A percentile compares a stretch with the other conserved stretches of the same genome.
Conservation (phyloP, 2,888 invertebrate species). For the Drosophila buzzatii region DNA sequence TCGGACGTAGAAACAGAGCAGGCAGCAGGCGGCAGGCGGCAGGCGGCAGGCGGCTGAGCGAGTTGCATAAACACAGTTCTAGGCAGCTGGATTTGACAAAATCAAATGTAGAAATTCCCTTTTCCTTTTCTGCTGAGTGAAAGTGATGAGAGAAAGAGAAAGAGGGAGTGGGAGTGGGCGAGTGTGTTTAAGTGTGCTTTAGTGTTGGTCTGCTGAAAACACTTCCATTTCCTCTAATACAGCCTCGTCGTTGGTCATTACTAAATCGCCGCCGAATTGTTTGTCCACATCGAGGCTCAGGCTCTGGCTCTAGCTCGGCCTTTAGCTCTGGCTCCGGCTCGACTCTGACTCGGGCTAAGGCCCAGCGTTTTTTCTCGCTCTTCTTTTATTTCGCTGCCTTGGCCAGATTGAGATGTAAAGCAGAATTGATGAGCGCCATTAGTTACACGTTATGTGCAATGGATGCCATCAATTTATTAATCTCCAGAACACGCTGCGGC, state of each 20-base stretch:
- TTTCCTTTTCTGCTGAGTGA: conserved; percentile 49
- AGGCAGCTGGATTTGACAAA: conserved; percentile 22
- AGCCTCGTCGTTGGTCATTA: conserved; percentile 61
- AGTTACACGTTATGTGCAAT: conserved; percentile 86
- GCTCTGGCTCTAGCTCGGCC: conserved; percentile 4
- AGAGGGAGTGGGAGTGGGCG: background rate
- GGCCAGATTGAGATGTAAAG: conserved; percentile 86
- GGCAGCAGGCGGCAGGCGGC: conserved; percentile 11
- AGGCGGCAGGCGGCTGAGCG: conserved; percentile 13
- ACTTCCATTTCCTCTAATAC: conserved; percentile 49
- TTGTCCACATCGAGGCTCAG: conserved; percentile 45
- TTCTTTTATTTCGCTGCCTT: conserved; percentile 62
- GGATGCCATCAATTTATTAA: conserved; percentile 86
- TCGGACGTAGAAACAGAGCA: conserved; percentile 6
- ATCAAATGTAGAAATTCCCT: conserved; percentile 41
- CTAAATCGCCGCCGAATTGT: conserved; percentile 47
- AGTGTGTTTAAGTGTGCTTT: conserved; percentile 15
- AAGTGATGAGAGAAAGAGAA: conserved; percentile 44
- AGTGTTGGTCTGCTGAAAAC: conserved; percentile 41
- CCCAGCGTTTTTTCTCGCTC: conserved; percentile 25
- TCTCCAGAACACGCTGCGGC: conserved; percentile 85
- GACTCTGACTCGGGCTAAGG: conserved; percentile 16
- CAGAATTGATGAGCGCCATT: conserved; percentile 86
- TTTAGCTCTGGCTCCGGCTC: conserved; percentile 1
- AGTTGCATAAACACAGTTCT: conserved; percentile 44